Conservation (phyloP, 2,113 vertebrate species). For the Oreochromis spilurus region DNA sequence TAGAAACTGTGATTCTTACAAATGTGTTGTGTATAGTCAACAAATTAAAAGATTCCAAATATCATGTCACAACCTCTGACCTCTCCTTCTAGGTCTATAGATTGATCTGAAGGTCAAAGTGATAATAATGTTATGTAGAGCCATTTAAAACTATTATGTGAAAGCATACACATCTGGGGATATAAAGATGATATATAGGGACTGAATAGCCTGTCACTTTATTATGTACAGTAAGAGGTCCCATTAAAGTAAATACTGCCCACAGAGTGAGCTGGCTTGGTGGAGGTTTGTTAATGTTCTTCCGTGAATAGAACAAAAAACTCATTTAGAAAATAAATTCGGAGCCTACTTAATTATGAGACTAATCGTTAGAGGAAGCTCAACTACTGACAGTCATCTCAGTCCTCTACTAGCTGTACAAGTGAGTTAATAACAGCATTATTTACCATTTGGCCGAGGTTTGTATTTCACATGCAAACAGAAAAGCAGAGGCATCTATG, state of each 20-base stretch:
- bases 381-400: neutral
- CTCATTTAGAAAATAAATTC: neutral
- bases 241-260: neutral
- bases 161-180: neutral
- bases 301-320: neutral
- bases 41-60: neutral
- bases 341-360: accelerated
- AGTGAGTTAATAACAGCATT: neutral
- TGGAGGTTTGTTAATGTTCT: neutral
- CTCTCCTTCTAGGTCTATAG: neutral
- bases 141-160: neutral
- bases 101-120: neutral
- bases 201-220: neutral
- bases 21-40: neutral
- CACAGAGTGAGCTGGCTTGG: neutral
- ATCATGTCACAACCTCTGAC: neutral
- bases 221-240: neutral
- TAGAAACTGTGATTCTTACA: neutral
- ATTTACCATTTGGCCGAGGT: neutral
- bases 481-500: neutral
- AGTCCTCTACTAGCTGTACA: neutral
- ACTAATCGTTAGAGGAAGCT: neutral
- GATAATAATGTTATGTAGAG: neutral
- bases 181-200: neutral
- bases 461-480: neutral